Base-by-base conservation (phyloP, 2,888 invertebrate genomes). In the Rhingia campestris region DNA sequence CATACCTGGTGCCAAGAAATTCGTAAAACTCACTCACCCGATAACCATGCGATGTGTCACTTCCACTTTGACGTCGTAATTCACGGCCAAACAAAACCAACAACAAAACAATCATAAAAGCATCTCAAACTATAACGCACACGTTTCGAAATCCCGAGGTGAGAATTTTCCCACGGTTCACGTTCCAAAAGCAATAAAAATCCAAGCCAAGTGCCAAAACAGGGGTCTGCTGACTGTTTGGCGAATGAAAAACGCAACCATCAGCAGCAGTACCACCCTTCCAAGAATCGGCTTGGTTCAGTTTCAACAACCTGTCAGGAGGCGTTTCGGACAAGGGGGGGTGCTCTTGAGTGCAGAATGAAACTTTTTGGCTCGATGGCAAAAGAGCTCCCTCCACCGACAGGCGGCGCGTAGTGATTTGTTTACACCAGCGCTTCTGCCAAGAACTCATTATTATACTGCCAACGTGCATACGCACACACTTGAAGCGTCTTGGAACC, bases 401-500 rank as follows among this genome's bases (percentile, higher is more conserved):
- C 59, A 30, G 12, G 32, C 7, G 45, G 41, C 63, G 69, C 49
- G 51, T 63, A 67, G 56, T 58, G 56, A 73, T 84, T 80, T 84
- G 84, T 84, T 84, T 84, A 84, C 80, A 70, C 10, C 39, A 66
- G 53, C 22, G 22, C 64, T 70, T 75, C 74, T 84, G 80, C 74
- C 84, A 84, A 84, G 84, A 84, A 84, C 70, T 80, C 70, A 66
- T 59, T 69, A 64, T 63, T 54, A 63, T 74, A 51, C 81, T 73
- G 72, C 72, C 81, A 76, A 63, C 41, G 9, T 43, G 53, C 73
- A 64, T 53, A 70, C 80, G 80, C 79, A 79, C 72, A 37, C 77
- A 58, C 49, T 54, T 54, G 47, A 35, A 56, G 43, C 49, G 56
- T 45, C 58, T 70, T 80, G 84, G 84, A 84, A 80, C 64, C 45